phyloP scores from a whole-genome alignment of 2,888 invertebrate genomes.

The Ennomos erosarius region DNA sequence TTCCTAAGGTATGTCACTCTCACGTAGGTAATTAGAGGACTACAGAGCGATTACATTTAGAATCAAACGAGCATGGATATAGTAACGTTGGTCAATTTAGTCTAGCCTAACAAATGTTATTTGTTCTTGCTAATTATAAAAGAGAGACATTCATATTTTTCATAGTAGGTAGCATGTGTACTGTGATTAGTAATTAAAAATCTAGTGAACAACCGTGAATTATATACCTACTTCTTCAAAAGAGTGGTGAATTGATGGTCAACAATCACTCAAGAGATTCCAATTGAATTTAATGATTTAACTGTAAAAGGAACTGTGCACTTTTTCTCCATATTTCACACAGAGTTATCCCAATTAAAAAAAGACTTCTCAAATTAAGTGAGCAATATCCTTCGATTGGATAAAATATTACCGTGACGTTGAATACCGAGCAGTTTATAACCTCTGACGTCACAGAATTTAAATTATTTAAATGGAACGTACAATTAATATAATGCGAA shows the following conservation, averaged over 20 bases:
- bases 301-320: slow-evolving; percentile 15
- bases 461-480: slow-evolving; percentile 37
- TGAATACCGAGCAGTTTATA: slow-evolving; percentile 38
- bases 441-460: slow-evolving; percentile 40
- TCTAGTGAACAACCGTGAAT: no score
- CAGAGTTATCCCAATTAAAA: slow-evolving; percentile 25
- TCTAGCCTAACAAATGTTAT: no score
- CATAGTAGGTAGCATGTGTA: no score
- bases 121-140: no score
- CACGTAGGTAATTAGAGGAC: slow-evolving; percentile 22
- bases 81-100: no score
- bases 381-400: slow-evolving; percentile 36
- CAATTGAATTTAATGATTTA: neutral
- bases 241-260: no score
- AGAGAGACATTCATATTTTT: no score
- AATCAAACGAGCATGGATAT: slow-evolving; percentile 6
- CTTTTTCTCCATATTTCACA: slow-evolving; percentile 19
- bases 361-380: slow-evolving; percentile 27
- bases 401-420: slow-evolving; percentile 42
- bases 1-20: slow-evolving; percentile 15
- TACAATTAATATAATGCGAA: slow-evolving; percentile 42
- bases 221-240: no score
- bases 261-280: neutral
- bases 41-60: slow-evolving; percentile 20
- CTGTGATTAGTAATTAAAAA: no score